Percentiles rank a stretch among this genome's conserved stretches.
Conservation (phyloP, 1,140 invertebrate genomes). For the Halictus rubicundus region DNA sequence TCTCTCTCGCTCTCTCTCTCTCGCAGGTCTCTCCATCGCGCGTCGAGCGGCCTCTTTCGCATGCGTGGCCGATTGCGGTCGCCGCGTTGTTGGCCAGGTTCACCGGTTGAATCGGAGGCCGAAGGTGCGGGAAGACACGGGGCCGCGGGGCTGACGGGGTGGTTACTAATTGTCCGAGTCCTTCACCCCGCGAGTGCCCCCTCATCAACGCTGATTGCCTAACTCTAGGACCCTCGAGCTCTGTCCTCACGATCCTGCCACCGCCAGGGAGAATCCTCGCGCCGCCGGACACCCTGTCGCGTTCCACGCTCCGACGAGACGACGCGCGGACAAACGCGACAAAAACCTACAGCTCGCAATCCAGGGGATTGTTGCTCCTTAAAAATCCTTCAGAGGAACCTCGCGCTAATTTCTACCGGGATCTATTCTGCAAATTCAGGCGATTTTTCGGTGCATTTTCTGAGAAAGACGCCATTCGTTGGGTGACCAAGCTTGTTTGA, state of each 20-base stretch:
- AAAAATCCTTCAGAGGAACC: too few species aligned
- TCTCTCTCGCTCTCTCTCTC: not conserved
- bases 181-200: conserved; percentile 70
- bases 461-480: too few species aligned
- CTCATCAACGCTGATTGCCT: conserved; percentile 81
- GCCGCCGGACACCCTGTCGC: conserved; percentile 18
- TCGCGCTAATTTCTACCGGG: too few species aligned
- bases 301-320: too few species aligned
- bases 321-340: too few species aligned
- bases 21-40: not conserved
- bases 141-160: conserved; percentile 47
- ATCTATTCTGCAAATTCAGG: too few species aligned
- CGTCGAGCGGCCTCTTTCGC: conserved; percentile 49
- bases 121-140: conserved; percentile 50
- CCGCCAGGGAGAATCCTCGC: conserved; percentile 43
- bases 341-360: too few species aligned
- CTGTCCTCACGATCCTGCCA: conserved; percentile 60
- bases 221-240: conserved; percentile 77
- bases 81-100: conserved; percentile 58
- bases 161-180: conserved; percentile 79
- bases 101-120: conserved; percentile 52
- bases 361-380: too few species aligned
- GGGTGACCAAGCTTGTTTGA: too few species aligned
- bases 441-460: too few species aligned
- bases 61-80: conserved; percentile 62